Evolutionary conservation across 2,113 vertebrate genomes (phyloP), one percentile per base, ranked within the genome.

Genomic region (Alectura lathami): DNA sequence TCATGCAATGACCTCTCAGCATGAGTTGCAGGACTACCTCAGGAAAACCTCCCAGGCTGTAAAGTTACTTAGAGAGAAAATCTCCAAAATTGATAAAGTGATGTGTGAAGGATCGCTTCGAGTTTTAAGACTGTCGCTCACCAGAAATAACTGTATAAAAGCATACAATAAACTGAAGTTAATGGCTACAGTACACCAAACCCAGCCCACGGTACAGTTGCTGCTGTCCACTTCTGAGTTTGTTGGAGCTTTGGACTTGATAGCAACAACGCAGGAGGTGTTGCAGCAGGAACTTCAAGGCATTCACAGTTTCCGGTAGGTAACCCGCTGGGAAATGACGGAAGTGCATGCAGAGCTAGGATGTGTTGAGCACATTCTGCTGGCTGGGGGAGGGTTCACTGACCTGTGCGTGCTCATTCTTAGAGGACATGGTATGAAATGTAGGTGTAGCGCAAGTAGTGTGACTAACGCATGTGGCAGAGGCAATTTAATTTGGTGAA

Each of bases 1-100:
- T 94, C 99, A 99, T 91, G 99, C 99, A 96, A 99, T 99, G 99
- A 99, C 99, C 83, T 99, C 99, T 54, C 99, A 99, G 97, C 99
- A 99, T 38, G 99, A 99, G 91, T 98, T 99, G 95, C 99, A 99
- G 98, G 99, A 99, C 98, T 99, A 98, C 93, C 98, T 99, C 97
- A 98, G 97, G 95, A 98, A 99, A 97, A 99, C 99, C 59, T 98
- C 99, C 91, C 98, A 97, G 68, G 99, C 99, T 78, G 99, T 99
- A 88, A 98, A 99, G 74, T 97, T 98, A 85, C 98, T 99, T 96
- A 98, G 99, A 91, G 98, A 98, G 75, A 99, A 98, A 79, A 99
- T 98, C 29, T 98, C 98, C 80, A 97, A 98, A 96, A 99, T 99
- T 89, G 98, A 99, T 96, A 98, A 98, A 86, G 98, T 99, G 40